phyloP scores from a whole-genome alignment of 2,888 invertebrate species.

The Horisme vitalbata region DNA sequence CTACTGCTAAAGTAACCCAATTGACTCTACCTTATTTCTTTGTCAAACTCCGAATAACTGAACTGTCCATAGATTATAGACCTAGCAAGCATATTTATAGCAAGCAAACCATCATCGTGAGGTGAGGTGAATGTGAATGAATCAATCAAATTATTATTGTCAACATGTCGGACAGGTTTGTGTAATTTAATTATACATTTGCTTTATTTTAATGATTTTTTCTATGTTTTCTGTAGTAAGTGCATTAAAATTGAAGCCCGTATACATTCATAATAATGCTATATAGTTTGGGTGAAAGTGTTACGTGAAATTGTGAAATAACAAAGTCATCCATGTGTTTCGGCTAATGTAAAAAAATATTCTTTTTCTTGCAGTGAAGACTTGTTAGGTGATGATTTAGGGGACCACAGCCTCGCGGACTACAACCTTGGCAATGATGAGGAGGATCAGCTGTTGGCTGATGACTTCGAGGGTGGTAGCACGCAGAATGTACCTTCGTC shows the following conservation, averaged over 20 bases:
- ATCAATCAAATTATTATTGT: slow-evolving; percentile 39
- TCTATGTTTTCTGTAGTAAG: slow-evolving; percentile 17
- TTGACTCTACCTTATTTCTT: too few relatives aligned
- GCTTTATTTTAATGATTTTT: slow-evolving; percentile 30
- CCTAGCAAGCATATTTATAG: too few relatives aligned
- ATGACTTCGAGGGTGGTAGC: slow-evolving; percentile 65
- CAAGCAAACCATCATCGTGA: slow-evolving; percentile 3
- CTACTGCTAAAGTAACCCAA: too few relatives aligned
- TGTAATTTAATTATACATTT: slow-evolving; percentile 42
- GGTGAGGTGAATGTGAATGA: too few relatives aligned
- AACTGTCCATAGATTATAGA: too few relatives aligned
- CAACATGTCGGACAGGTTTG: slow-evolving; percentile 81
- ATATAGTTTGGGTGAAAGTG: not conserved
- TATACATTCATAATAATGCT: not conserved
- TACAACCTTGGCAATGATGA: slow-evolving; percentile 79
- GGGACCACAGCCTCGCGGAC: slow-evolving; percentile 75
- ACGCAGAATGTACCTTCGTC: slow-evolving; percentile 70
- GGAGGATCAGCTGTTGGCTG: slow-evolving; percentile 74
- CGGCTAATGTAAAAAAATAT: slow-evolving; percentile 13
- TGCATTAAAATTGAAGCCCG: not conserved
- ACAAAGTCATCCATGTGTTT: slow-evolving; percentile 24
- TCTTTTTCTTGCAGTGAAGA: slow-evolving; percentile 70
- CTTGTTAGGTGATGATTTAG: slow-evolving; percentile 75
- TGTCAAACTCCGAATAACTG: too few relatives aligned
- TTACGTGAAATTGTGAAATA: slow-evolving; percentile 1